phyloP scores from a whole-genome alignment of 2,797 vertebrate genomes.

The Ctenochaetus hawaiiensis region DNA sequence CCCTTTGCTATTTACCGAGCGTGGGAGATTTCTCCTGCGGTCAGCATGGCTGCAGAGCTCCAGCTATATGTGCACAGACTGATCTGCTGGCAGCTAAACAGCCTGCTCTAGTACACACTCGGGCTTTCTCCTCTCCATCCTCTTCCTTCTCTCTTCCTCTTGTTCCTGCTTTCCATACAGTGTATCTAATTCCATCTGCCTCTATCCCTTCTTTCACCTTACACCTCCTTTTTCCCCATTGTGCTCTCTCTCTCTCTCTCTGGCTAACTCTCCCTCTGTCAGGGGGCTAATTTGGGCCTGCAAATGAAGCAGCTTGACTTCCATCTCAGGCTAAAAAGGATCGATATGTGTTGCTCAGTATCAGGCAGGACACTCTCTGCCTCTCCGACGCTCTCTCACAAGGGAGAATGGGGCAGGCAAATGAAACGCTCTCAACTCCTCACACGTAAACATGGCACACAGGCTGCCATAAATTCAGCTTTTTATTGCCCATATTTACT shows the following conservation, averaged over 20 bases:
- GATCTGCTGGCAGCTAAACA: conserved; percentile 62
- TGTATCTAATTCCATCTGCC: conserved; percentile 66
- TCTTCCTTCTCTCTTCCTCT: conserved; percentile 35
- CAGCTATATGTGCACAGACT: conserved; percentile 54
- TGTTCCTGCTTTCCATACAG: conserved; percentile 59
- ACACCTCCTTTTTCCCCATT: conserved; percentile 43
- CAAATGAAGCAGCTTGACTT: conserved; percentile 85
- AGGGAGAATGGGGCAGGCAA: conserved; percentile 59
- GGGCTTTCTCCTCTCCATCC: conserved; percentile 45
- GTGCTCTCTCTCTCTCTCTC: conserved; percentile 40
- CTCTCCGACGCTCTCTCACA: conserved; percentile 55
- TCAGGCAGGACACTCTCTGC: conserved; percentile 71
- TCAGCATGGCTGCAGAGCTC: conserved; percentile 70
- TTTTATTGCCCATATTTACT: conserved; percentile 77
- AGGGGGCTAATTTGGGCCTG: conserved; percentile 77
- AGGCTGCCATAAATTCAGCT: conserved; percentile 66
- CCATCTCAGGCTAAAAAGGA: conserved; percentile 78
- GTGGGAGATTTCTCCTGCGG: conserved; percentile 78
- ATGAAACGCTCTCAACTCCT: conserved; percentile 69
- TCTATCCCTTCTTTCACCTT: conserved; percentile 53
- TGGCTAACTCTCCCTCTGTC: conserved; percentile 61
- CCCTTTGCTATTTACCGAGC: conserved; percentile 76
- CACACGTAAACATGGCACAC: conserved; percentile 58
- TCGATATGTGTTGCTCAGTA: conserved; percentile 84
- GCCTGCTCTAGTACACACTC: conserved; percentile 43